phyloP scores from a whole-genome alignment of 2,113 vertebrate genomes.

The Cygnus atratus region DNA sequence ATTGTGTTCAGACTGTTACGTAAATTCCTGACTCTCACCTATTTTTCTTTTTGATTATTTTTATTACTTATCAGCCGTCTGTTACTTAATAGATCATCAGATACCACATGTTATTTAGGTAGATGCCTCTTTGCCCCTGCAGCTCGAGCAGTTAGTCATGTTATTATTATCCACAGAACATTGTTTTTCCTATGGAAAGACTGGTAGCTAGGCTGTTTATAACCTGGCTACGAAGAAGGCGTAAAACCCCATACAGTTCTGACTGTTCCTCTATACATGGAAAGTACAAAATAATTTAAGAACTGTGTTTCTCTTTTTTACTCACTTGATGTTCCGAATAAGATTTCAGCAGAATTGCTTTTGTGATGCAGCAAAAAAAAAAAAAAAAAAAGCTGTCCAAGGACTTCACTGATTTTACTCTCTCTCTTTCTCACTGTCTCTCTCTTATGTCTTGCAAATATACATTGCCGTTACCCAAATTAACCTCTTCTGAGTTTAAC shows the following conservation, averaged over 20 bases:
- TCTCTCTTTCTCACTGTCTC: neutral
- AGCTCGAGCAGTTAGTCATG: neutral
- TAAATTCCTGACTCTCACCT: neutral
- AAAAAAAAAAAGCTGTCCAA: conserved; percentile 20
- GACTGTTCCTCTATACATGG: conserved; percentile 67
- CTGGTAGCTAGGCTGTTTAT: conserved; percentile 54
- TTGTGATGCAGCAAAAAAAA: conserved; percentile 43
- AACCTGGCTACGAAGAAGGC: conserved; percentile 49
- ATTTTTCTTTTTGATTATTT: neutral
- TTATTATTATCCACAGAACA: conserved; percentile 40
- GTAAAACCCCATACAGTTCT: conserved; percentile 71
- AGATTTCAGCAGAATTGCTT: conserved; percentile 67
- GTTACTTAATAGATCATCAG: neutral
- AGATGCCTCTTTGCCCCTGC: neutral
- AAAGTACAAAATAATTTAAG: conserved; percentile 75
- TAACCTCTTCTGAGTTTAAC: conserved; percentile 30
- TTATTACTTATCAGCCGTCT: neutral
- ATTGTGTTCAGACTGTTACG: neutral
- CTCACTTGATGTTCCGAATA: conserved; percentile 60
- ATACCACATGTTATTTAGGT: neutral
- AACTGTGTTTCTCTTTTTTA: conserved; percentile 71
- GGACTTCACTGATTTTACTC: neutral
- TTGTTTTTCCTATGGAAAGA: conserved; percentile 63
- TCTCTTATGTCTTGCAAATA: neutral
- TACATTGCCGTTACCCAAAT: neutral